phyloP scores from a whole-genome alignment of 1,140 invertebrate species.

The Megalonaias nervosa region DNA sequence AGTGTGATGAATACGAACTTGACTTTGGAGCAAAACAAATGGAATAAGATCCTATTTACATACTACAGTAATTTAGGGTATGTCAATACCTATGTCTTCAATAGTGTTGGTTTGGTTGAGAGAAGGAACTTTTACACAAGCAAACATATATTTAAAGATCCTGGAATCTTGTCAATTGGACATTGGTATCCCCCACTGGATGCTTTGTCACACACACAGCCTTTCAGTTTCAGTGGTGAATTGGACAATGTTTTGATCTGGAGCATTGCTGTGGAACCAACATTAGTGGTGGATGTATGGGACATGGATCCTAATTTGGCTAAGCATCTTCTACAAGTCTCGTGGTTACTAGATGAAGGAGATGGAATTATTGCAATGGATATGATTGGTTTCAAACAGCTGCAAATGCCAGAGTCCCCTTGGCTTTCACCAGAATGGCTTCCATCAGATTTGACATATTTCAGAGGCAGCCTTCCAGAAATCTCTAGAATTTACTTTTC shows the following conservation, averaged over 20 bases:
- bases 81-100: slow-evolving; percentile 40
- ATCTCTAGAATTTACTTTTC: slow-evolving; percentile 17
- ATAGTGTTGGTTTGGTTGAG: slow-evolving; percentile 30
- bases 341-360: slow-evolving; percentile 53
- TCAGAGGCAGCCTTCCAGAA: background rate
- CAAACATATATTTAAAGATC: slow-evolving; percentile 26
- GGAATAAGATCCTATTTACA: slow-evolving; percentile 50
- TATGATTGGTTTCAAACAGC: slow-evolving; percentile 12
- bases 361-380: slow-evolving; percentile 29
- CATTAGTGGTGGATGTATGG: slow-evolving; percentile 38
- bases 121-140: slow-evolving; percentile 15
- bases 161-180: slow-evolving; percentile 42
- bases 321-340: slow-evolving; percentile 20
- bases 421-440: slow-evolving; percentile 46
- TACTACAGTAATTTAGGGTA: slow-evolving; percentile 35
- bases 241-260: slow-evolving; percentile 52
- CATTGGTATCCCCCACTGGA: slow-evolving; percentile 44
- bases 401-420: slow-evolving; percentile 38
- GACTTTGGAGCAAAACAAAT: slow-evolving; percentile 31
- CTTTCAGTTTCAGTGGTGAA: slow-evolving; percentile 33
- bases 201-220: slow-evolving; percentile 21
- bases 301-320: slow-evolving; percentile 38
- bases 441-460: slow-evolving; percentile 36
- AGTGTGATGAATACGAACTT: slow-evolving; percentile 25
- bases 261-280: slow-evolving; percentile 39